Percentiles rank a stretch among this genome's conserved stretches.
phyloP scores from a whole-genome alignment of 2,888 invertebrate genomes.

The Drosophila atroscutellata region DNA sequence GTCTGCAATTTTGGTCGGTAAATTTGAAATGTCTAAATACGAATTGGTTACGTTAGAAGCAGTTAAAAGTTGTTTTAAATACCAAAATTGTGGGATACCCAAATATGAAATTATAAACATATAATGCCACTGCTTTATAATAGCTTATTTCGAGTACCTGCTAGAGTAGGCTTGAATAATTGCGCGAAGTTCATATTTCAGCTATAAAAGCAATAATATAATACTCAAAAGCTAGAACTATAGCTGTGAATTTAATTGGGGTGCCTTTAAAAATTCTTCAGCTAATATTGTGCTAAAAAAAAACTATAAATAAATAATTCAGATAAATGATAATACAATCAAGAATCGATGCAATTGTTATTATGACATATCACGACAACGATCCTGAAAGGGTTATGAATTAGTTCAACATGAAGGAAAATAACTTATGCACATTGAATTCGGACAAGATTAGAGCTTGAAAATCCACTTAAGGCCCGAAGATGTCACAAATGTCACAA shows the following conservation, averaged over 20 bases:
- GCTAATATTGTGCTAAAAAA: not conserved
- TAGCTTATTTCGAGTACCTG: not conserved
- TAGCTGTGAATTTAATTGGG: not conserved
- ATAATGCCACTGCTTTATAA: not conserved
- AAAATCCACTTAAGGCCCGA: not conserved
- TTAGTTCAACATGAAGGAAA: not conserved
- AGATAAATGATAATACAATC: not conserved
- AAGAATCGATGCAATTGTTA: not conserved
- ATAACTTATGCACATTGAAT: not conserved
- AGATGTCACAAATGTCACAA: not conserved
- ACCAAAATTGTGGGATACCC: not conserved
- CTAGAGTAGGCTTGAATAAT: not conserved
- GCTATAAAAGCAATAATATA: not conserved
- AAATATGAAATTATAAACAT: not conserved
- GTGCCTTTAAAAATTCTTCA: not conserved
- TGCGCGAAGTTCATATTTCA: not conserved
- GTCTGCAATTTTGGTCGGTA: slow-evolving; percentile 15
- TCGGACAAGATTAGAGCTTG: too few relatives aligned
- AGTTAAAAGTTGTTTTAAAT: not conserved
- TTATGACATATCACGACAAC: not conserved
- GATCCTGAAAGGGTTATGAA: not conserved
- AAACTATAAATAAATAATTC: not conserved
- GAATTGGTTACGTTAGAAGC: not conserved
- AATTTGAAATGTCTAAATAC: not conserved
- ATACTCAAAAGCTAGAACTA: not conserved